Evolutionary conservation across 2,797 vertebrate genomes (phyloP).

Genomic region (Neoniphon sammara): DNA sequence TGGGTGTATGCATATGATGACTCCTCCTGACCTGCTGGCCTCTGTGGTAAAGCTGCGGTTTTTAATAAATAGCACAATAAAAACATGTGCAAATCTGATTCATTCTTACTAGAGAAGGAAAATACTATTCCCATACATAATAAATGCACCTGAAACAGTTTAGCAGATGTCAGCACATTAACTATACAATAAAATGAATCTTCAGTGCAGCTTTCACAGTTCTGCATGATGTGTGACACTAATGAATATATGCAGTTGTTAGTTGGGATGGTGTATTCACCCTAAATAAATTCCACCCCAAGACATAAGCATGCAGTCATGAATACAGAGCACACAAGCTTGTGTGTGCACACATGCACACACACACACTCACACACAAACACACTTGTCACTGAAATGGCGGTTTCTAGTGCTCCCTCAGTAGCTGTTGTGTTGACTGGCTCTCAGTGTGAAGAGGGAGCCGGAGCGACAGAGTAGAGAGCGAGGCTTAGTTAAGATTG

Average conservation of each 20-base stretch:
- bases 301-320: neutral
- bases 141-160: neutral
- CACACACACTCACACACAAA: conserved; percentile 1
- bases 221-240: conserved; percentile 4
- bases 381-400: conserved; percentile 22
- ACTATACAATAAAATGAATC: conserved; percentile 1
- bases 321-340: neutral
- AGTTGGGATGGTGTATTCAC: neutral
- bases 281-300: neutral
- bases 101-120: neutral
- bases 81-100: conserved; percentile 25
- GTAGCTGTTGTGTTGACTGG: conserved; percentile 28
- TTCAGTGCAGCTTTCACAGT: neutral
- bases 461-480: conserved; percentile 34
- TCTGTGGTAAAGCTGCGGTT: conserved; percentile 33
- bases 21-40: conserved; percentile 34
- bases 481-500: conserved; percentile 60
- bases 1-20: conserved; percentile 38
- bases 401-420: conserved; percentile 17
- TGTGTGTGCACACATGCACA: neutral
- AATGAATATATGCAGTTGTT: conserved; percentile 15
- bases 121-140: neutral
- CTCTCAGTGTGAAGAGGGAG: conserved; percentile 38
- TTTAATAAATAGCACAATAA: conserved; percentile 16
- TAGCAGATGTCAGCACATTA: conserved; percentile 16